phyloP scores from a whole-genome alignment of 2,888 invertebrate species.

The Tipula confusa region DNA sequence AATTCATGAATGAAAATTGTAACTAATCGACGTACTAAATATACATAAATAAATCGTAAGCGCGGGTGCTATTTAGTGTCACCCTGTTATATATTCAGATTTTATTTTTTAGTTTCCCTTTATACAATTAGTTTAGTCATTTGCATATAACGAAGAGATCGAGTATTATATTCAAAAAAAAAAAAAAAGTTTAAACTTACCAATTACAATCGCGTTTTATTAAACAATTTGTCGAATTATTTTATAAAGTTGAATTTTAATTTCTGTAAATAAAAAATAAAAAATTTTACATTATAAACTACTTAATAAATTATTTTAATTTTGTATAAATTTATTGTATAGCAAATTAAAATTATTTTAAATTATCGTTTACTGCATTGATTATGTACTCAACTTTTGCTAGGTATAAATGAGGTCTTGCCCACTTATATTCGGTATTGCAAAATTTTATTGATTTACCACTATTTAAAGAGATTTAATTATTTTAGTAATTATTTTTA shows the following conservation, averaged over 20 bases:
- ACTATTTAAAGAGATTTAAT: too few species aligned
- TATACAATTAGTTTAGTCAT: background rate
- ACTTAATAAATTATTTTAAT: constrained; percentile 20
- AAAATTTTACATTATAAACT: background rate
- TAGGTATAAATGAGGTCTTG: too few species aligned
- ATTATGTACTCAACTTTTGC: too few species aligned
- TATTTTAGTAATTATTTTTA: too few species aligned
- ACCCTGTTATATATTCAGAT: background rate
- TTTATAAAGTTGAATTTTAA: background rate
- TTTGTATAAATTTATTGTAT: background rate
- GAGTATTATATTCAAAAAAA: background rate
- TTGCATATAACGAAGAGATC: background rate
- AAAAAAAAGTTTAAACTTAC: background rate
- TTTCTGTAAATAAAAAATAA: background rate
- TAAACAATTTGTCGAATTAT: constrained; percentile 8
- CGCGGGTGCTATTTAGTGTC: constrained; percentile 25
- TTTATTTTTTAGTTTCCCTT: background rate
- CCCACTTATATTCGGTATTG: too few species aligned
- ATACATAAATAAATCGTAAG: background rate
- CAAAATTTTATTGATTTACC: too few species aligned
- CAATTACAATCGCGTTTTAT: constrained; percentile 25
- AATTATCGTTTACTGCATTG: background rate
- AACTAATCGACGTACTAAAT: background rate
- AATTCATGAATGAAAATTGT: background rate
- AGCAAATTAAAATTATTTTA: background rate